phyloP scores from a whole-genome alignment of 2,797 vertebrate genomes.

The Cygnus olor region DNA sequence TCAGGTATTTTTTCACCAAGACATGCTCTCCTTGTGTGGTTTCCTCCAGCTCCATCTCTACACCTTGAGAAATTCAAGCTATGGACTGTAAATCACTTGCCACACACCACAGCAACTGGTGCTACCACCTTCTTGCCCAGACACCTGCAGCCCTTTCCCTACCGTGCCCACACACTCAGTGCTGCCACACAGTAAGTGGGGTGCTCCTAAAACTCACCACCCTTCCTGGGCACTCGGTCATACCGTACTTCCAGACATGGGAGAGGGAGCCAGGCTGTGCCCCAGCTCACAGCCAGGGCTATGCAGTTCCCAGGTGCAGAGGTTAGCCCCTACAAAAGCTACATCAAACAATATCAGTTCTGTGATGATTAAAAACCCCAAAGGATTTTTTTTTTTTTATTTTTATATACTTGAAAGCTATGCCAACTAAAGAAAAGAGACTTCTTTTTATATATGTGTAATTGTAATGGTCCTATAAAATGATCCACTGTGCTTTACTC shows the following conservation, averaged over 20 bases:
- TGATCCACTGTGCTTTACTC: background rate
- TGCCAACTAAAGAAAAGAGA: background rate
- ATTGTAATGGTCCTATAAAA: background rate
- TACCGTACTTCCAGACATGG: background rate
- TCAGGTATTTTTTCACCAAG: background rate
- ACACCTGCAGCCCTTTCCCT: background rate
- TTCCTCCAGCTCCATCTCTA: background rate
- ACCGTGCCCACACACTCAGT: too few species aligned
- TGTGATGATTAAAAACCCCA: background rate
- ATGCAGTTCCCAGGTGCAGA: background rate
- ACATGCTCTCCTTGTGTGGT: fast-evolving
- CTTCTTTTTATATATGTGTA: too few species aligned
- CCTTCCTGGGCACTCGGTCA: background rate
- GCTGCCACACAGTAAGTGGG: background rate
- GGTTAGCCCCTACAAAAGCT: background rate
- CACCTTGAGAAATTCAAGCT: background rate
- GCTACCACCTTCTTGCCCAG: background rate
- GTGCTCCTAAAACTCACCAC: background rate
- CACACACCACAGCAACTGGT: background rate
- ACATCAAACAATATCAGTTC: background rate
- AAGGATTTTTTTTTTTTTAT: background rate
- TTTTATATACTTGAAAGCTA: background rate
- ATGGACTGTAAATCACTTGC: background rate
- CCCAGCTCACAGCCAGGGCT: background rate
- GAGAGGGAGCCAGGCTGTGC: background rate